A percentile compares a stretch with the other conserved stretches of the same genome.
phyloP scores from a whole-genome alignment of 2,113 vertebrate species.

The Halcyon malimbica region DNA sequence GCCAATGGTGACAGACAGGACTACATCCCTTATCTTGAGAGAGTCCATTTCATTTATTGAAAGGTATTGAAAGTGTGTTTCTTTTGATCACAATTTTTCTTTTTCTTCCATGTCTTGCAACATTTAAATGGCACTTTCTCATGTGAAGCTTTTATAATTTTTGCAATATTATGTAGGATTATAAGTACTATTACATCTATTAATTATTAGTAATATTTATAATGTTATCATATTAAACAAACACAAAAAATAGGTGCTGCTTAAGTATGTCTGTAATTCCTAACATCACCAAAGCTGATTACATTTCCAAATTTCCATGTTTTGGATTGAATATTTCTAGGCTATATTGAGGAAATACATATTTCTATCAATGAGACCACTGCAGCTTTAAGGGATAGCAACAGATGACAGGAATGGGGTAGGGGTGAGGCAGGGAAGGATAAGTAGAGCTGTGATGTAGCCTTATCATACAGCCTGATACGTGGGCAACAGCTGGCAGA shows the following conservation, averaged over 20 bases:
- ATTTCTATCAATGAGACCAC: not conserved
- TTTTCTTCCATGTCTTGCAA: not conserved
- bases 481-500: not conserved
- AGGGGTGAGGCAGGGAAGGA: not conserved
- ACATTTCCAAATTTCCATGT: not conserved
- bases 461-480: rapidly evolving
- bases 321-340: not conserved
- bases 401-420: not conserved
- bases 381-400: not conserved
- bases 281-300: not conserved
- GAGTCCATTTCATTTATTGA: constrained; percentile 83
- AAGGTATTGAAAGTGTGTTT: constrained; percentile 71
- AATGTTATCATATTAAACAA: not conserved
- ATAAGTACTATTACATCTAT: not conserved
- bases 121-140: not conserved
- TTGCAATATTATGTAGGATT: not conserved
- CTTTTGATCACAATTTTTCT: not conserved
- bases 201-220: not conserved
- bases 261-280: not conserved
- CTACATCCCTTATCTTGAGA: constrained; percentile 69
- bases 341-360: not conserved
- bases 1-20: constrained; percentile 79
- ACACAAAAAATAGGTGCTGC: not conserved
- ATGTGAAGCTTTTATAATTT: not conserved
- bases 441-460: not conserved